Percentiles rank a stretch among this genome's conserved stretches.
These are phyloP conservation scores for Drosophila jambulina DNA, from an alignment of 1,140 invertebrate genomes.

Conservation along the genomic window DNA sequence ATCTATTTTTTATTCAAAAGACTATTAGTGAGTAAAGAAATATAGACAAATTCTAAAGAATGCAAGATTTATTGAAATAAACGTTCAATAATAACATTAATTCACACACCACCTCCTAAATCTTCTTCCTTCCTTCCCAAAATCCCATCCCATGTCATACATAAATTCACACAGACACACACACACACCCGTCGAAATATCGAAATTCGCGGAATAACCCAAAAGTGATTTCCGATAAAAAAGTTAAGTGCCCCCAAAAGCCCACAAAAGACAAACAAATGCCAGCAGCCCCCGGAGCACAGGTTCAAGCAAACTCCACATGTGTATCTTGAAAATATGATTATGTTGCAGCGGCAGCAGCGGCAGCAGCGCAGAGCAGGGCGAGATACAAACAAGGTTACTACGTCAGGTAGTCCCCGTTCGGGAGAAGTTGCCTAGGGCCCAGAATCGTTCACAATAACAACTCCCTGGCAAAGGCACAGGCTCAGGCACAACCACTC, in stretches of 20 bases:
- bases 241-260: slow-evolving; percentile 74
- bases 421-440: slow-evolving; percentile 25
- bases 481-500: slow-evolving; percentile 30
- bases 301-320: slow-evolving; percentile 64
- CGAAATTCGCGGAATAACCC: slow-evolving; percentile 67
- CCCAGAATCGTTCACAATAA: slow-evolving; percentile 21
- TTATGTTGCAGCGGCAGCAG: slow-evolving; percentile 56
- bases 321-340: slow-evolving; percentile 74
- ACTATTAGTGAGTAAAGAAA: background rate
- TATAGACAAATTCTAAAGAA: background rate
- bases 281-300: slow-evolving; percentile 44
- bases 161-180: slow-evolving; percentile 5
- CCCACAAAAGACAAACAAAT: slow-evolving; percentile 56
- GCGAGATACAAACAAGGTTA: slow-evolving; percentile 54
- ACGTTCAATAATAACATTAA: background rate
- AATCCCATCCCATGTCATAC: slow-evolving; percentile 1
- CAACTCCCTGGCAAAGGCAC: background rate
- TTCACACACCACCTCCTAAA: background rate
- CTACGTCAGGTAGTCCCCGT: slow-evolving; percentile 65
- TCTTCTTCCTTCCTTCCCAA: background rate
- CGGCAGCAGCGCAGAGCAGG: background rate
- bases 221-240: slow-evolving; percentile 77
- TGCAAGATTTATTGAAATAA: background rate
- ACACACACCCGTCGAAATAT: slow-evolving; percentile 29
- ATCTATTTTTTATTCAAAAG: background rate